These are phyloP conservation scores for Mormoops blainvillei DNA, from an alignment of 2,113 vertebrate genomes.

Conservation along the genomic window DNA sequence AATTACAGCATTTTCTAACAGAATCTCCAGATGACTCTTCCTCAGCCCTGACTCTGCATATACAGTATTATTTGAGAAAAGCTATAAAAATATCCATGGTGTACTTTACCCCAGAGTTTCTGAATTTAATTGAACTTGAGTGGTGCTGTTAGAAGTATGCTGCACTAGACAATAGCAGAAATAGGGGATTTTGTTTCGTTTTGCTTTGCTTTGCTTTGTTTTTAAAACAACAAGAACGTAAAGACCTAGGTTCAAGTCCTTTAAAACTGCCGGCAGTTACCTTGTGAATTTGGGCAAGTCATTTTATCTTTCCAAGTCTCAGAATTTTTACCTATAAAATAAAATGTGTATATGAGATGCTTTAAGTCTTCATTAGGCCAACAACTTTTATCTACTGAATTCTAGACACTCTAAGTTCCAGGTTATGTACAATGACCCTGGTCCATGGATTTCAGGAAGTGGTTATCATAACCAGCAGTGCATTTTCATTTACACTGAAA, in stretches of 20 bases:
- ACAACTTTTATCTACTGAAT: background rate
- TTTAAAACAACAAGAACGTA: background rate
- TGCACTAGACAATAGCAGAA: background rate
- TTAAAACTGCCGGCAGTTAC: background rate
- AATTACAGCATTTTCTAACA: background rate
- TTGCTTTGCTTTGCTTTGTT: background rate
- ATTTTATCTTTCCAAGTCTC: background rate
- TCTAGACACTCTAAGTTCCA: background rate
- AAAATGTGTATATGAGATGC: background rate
- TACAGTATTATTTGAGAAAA: background rate
- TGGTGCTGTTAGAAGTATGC: background rate
- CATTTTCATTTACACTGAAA: slow-evolving; percentile 20
- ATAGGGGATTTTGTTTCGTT: background rate
- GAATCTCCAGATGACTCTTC: background rate
- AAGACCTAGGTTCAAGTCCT: background rate
- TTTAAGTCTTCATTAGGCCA: background rate
- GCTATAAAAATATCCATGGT: background rate
- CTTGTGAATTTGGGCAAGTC: background rate
- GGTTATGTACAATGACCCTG: background rate
- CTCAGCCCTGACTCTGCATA: background rate
- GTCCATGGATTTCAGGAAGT: background rate
- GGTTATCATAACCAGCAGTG: background rate
- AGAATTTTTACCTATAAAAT: background rate
- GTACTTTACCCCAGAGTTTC: background rate
- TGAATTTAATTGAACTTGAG: background rate